These are phyloP conservation scores for Passer montanus DNA, from an alignment of 2,113 vertebrate genomes.

Conservation along the genomic window DNA sequence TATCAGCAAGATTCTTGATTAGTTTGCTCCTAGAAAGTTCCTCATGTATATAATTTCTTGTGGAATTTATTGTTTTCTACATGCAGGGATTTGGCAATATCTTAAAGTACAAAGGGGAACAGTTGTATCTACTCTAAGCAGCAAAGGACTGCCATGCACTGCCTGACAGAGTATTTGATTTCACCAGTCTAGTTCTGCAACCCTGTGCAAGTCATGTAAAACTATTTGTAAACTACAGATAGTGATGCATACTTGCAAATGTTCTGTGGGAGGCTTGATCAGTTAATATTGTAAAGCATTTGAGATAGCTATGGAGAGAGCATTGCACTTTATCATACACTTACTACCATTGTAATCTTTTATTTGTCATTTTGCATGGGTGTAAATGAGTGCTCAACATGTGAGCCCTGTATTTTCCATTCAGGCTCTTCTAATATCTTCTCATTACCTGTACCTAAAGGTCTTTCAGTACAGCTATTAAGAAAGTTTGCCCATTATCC, in stretches of 20 bases:
- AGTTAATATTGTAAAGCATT: slow-evolving; percentile 20
- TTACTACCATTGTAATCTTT: neutral
- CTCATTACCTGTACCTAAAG: neutral
- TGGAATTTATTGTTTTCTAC: neutral
- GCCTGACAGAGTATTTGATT: neutral
- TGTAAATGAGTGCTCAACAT: neutral
- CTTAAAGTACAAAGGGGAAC: neutral
- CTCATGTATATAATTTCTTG: neutral
- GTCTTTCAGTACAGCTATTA: neutral
- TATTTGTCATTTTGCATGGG: neutral
- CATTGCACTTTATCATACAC: neutral
- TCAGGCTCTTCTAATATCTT: neutral
- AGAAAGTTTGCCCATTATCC: neutral
- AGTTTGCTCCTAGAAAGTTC: neutral
- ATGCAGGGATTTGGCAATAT: neutral
- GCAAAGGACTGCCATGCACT: neutral
- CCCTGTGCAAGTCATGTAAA: neutral
- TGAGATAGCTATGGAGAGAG: neutral
- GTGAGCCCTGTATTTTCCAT: neutral
- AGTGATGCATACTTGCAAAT: neutral
- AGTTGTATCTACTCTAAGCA: neutral
- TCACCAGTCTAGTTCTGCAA: neutral
- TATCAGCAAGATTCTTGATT: neutral
- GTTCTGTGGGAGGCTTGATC: slow-evolving; percentile 6
- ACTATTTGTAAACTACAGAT: neutral